Evolutionary conservation across 1,140 invertebrate genomes (phyloP).

Genomic region (Trichomalopsis sarcophagae): DNA sequence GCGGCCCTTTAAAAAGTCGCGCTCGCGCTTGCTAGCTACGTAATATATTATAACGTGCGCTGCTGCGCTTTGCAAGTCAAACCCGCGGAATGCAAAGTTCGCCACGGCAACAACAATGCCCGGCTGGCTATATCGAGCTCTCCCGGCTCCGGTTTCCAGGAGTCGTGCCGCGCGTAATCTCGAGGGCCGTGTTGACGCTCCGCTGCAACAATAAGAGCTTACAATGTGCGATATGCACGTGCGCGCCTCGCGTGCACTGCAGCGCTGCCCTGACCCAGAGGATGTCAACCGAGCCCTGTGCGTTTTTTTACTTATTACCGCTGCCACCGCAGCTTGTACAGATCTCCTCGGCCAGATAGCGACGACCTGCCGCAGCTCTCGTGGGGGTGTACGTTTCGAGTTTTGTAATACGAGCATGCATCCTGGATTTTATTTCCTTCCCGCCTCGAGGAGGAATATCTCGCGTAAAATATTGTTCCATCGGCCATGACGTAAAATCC

Average conservation of each 20-base stretch:
- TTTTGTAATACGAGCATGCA: too few relatives aligned
- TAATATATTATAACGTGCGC: too few relatives aligned
- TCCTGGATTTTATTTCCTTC: too few relatives aligned
- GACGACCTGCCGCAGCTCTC: too few relatives aligned
- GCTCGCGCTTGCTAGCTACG: too few relatives aligned
- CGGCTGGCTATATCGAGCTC: not conserved
- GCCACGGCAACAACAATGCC: not conserved
- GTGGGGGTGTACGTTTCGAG: too few relatives aligned
- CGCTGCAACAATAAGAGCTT: not conserved
- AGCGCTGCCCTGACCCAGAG: not conserved
- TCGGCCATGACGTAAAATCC: too few relatives aligned
- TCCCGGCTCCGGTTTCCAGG: not conserved
- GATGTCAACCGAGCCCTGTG: conserved; percentile 2
- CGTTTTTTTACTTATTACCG: not conserved
- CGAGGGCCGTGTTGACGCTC: not conserved
- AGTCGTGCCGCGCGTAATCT: conserved; percentile 5
- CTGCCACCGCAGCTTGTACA: too few relatives aligned
- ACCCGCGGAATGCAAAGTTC: not conserved
- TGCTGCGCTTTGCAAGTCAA: not conserved
- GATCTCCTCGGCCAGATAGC: too few relatives aligned
- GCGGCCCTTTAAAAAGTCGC: too few relatives aligned
- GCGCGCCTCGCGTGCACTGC: not conserved
- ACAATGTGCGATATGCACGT: not conserved
- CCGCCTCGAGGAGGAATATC: too few relatives aligned
- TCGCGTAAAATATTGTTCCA: too few relatives aligned